These are phyloP conservation scores for Acanthurus tractus DNA, from an alignment of 2,797 vertebrate genomes.

Conservation along the genomic window DNA sequence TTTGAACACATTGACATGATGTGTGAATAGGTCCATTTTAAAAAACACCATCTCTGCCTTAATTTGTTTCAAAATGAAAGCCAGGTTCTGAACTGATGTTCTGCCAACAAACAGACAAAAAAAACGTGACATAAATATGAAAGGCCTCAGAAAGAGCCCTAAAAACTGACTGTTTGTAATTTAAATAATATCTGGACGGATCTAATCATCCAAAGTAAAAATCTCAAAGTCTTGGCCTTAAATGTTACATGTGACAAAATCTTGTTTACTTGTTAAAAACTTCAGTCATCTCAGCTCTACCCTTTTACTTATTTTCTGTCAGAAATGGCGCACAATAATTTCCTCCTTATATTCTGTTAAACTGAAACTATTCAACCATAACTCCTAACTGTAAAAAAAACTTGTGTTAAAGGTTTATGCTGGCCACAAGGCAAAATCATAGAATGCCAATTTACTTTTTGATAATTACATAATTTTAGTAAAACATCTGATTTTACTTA, in stretches of 20 bases:
- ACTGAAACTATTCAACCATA: too few species aligned
- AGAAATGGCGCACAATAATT: too few species aligned
- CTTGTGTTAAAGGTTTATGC: background rate
- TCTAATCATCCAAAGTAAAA: background rate
- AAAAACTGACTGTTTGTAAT: too few species aligned
- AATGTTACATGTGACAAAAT: background rate
- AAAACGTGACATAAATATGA: too few species aligned
- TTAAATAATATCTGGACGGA: background rate
- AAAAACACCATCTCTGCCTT: background rate
- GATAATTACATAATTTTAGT: background rate
- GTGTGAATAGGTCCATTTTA: background rate
- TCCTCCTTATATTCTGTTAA: too few species aligned
- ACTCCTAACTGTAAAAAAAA: background rate
- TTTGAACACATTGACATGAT: background rate
- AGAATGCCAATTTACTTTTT: background rate
- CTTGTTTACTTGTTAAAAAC: background rate
- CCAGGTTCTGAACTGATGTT: too few species aligned
- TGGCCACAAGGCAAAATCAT: background rate
- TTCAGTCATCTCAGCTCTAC: background rate
- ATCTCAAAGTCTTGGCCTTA: background rate
- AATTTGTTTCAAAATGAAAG: too few species aligned
- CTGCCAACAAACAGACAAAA: too few species aligned
- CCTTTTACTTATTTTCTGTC: background rate
- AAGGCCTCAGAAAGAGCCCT: too few species aligned
- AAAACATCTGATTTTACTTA: background rate